Conservation (phyloP, 2,113 vertebrate species). For the Rhombomys opimus region DNA sequence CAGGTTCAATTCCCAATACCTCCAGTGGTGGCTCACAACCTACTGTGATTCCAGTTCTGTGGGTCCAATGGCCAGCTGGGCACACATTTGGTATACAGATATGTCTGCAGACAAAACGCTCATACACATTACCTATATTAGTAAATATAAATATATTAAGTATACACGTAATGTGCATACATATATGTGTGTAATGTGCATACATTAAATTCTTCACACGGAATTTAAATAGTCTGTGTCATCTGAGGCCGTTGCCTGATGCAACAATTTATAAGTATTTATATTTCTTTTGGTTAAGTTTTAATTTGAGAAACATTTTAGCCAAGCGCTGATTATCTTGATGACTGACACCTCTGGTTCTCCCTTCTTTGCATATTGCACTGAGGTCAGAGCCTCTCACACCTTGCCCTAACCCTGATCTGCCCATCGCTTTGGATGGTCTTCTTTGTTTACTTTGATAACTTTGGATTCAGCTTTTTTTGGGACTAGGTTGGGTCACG, state of each 20-base stretch:
- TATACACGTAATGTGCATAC: too few species aligned
- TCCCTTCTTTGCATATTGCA: not conserved
- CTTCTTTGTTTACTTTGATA: conserved; percentile 38
- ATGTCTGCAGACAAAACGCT: not conserved
- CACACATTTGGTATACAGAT: not conserved
- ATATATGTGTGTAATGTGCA: too few species aligned
- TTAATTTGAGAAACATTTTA: conserved; percentile 13
- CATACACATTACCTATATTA: not conserved
- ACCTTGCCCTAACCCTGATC: not conserved
- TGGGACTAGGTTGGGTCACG: not conserved
- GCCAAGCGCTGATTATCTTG: not conserved
- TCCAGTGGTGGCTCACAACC: not conserved
- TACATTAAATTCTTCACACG: not conserved
- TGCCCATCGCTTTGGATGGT: not conserved
- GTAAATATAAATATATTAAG: too few species aligned
- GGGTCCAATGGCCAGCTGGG: not conserved
- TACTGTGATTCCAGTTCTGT: not conserved
- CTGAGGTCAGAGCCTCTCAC: not conserved
- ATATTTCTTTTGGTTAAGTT: not conserved
- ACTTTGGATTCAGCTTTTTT: conserved; percentile 18
- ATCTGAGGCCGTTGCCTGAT: not conserved
- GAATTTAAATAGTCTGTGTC: not conserved
- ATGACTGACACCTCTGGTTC: not conserved
- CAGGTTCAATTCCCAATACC: not conserved
- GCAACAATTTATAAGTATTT: not conserved